Percentiles rank a stretch among this genome's conserved stretches.
These are phyloP conservation scores for Melanogrammus aeglefinus DNA, from an alignment of 2,797 vertebrate species.

Conservation along the genomic window DNA sequence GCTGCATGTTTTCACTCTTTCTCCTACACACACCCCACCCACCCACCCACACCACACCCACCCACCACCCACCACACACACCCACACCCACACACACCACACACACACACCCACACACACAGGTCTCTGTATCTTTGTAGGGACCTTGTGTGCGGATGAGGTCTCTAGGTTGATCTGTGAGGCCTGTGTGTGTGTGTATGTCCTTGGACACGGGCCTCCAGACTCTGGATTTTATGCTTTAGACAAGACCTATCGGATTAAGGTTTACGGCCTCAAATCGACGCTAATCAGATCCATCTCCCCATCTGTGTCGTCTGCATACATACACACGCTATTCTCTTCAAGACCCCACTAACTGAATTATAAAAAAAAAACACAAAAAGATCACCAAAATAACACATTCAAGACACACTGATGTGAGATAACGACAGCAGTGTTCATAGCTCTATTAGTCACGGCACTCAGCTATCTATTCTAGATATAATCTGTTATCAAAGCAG, in stretches of 20 bases:
- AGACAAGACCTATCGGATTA: not conserved
- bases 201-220: not conserved
- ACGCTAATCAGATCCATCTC: not conserved
- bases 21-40: too few relatives aligned
- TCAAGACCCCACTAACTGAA: not conserved
- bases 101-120: not conserved
- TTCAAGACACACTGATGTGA: constrained; percentile 34
- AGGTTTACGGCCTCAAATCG: not conserved
- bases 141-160: not conserved
- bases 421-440: constrained; percentile 45
- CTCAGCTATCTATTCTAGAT: constrained; percentile 46
- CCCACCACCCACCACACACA: too few relatives aligned
- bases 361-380: constrained; percentile 26
- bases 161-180: not conserved
- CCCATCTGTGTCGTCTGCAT: not conserved
- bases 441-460: constrained; percentile 48
- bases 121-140: not conserved
- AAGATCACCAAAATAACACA: constrained; percentile 38
- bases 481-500: constrained; percentile 53
- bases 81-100: not conserved
- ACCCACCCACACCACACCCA: not conserved
- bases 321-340: not conserved
- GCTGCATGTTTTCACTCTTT: not conserved
- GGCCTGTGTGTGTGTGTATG: not conserved
- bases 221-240: not conserved